A percentile compares a stretch with the other conserved stretches of the same genome.
Evolutionary conservation across 1,140 invertebrate genomes (phyloP).

Genomic region (Pogonus chalceus): DNA sequence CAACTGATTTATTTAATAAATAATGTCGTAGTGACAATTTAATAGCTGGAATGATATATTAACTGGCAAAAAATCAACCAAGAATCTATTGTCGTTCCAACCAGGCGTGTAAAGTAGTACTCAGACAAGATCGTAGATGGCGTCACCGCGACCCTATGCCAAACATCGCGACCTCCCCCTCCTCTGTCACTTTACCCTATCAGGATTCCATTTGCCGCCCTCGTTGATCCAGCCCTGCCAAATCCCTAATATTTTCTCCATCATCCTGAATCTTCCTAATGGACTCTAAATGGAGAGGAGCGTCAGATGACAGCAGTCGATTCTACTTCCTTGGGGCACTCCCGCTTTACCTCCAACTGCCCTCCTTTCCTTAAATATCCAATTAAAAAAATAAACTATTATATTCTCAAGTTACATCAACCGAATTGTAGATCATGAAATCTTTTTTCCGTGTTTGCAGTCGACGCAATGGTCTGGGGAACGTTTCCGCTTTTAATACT

Average conservation of each 20-base stretch:
- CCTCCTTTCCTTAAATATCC: constrained; percentile 2
- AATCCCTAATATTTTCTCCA: constrained; percentile 23
- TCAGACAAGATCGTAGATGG: background rate
- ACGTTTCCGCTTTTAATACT: background rate
- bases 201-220: constrained; percentile 21
- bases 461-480: too few species aligned
- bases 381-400: constrained; percentile 12
- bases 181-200: constrained; percentile 14
- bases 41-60: too few species aligned
- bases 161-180: background rate
- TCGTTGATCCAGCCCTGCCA: constrained; percentile 10
- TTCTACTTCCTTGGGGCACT: background rate
- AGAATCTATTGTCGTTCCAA: background rate
- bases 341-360: background rate
- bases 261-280: constrained; percentile 21
- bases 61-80: too few species aligned
- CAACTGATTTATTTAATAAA: too few species aligned
- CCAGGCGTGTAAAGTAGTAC: background rate
- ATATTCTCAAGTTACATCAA: constrained; percentile 1
- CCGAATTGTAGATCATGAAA: background rate
- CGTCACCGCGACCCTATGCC: background rate
- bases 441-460: background rate
- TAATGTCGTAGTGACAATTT: too few species aligned
- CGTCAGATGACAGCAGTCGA: constrained; percentile 11
- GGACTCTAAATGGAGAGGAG: constrained; percentile 14